Conservation (phyloP, 2,797 vertebrate genomes). For the Pteronotus mesoamericanus region DNA sequence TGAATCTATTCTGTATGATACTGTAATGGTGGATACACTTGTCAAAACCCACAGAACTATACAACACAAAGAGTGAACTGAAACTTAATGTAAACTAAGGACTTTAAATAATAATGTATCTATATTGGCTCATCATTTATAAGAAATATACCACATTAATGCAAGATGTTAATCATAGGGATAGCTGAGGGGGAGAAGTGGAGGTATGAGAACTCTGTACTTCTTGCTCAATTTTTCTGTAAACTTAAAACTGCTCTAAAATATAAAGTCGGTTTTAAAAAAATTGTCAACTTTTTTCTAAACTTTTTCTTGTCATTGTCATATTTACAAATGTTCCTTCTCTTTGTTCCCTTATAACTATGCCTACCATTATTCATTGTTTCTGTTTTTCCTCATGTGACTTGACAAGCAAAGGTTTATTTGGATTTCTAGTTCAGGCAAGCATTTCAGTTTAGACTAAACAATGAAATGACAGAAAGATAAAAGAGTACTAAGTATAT, state of each 20-base stretch:
- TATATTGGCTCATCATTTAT: neutral
- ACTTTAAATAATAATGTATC: neutral
- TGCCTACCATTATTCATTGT: neutral
- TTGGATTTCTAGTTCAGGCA: conserved; percentile 26
- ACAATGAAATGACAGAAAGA: neutral
- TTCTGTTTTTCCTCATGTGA: neutral
- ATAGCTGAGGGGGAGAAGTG: neutral
- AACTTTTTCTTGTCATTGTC: neutral
- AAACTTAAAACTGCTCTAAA: neutral
- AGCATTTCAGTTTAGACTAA: conserved; percentile 21
- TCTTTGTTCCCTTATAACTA: neutral
- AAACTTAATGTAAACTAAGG: neutral
- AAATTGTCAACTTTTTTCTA: neutral
- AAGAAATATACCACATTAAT: neutral
- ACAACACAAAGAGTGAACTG: neutral
- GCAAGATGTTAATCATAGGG: neutral
- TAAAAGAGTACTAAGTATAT: neutral
- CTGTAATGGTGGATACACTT: neutral
- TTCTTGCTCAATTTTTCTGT: neutral
- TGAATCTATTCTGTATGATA: neutral
- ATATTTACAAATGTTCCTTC: neutral
- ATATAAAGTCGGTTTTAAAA: neutral
- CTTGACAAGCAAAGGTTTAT: neutral
- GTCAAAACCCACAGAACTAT: neutral
- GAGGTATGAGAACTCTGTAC: neutral